Base-by-base conservation (phyloP, 2,113 vertebrate species). In the Centropristis striata region DNA sequence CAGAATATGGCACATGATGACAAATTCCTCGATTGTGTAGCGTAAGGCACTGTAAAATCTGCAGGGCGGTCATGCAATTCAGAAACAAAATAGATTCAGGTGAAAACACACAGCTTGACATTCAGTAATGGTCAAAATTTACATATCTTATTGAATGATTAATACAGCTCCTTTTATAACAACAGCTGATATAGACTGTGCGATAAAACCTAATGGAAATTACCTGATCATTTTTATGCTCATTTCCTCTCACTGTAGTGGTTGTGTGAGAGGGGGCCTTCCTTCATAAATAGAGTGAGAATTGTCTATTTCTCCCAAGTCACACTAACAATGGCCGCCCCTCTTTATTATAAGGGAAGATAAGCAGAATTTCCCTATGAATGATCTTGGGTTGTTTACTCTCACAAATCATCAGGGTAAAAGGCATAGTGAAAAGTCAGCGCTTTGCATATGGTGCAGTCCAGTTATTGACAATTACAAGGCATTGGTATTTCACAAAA, bases 61-160 rank as follows among this genome's bases (percentile, higher is more conserved):
- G 61, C 66, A 57, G 72, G 84, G 47, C 65, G 61, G 25, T 54
- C 11, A 4, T 20, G 75, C 71, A 77, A 73, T 76, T 64, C 54
- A 71, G 37, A 58, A 60, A 75, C 14, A 69, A 81, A 70, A 70
- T 21, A n/a, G 65, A 86, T 86, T 87, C 84, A 87, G 54, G 76
- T 67, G 78, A 83, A 72, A 71, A 75, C 49, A 55, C 41, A 61
- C 21, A 49, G 42, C 60, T 65, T 95, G 93, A 88, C 93, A 94
- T 95, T 95, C 88, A 79, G 65, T 63, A 92, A 93, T 76, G 91
- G 91, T 93, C 92, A 92, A 72, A 71, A 91, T 95, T 92, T 91
- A 73, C 92, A 95, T 93, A 87, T 92, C 81, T 78, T 71, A 90
- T 84, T 77, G 67, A 75, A 74, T 70, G 71, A 83, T 78, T 86